Percentiles rank a stretch among this genome's conserved stretches.
Evolutionary conservation across 2,888 invertebrate species (phyloP).

Genomic region (Pseudoips prasinana): DNA sequence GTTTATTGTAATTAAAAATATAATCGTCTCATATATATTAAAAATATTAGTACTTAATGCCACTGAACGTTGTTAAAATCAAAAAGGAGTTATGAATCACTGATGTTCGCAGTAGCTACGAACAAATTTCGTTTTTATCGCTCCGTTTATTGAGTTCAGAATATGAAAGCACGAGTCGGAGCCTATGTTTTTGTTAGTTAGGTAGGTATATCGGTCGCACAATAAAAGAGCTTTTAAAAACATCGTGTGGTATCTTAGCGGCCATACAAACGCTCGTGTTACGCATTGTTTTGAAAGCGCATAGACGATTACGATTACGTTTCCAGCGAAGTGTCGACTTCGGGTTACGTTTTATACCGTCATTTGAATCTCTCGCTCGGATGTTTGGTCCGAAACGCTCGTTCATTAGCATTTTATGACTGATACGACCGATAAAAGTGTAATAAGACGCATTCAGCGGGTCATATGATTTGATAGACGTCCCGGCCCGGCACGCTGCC

Average conservation of each 20-base stretch:
- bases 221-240: conserved; percentile 79
- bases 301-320: conserved; percentile 72
- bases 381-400: conserved; percentile 78
- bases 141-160: conserved; percentile 31
- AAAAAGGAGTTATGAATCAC: conserved; percentile 46
- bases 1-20: conserved; percentile 36
- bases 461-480: conserved; percentile 73
- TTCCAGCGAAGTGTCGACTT: conserved; percentile 79
- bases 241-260: conserved; percentile 65
- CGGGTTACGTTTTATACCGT: conserved; percentile 78
- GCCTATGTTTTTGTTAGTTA: conserved; percentile 28
- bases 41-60: conserved; percentile 38
- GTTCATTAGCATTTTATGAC: conserved; percentile 82
- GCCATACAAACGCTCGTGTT: conserved; percentile 68
- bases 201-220: conserved; percentile 55
- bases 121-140: conserved; percentile 36
- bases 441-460: conserved; percentile 79
- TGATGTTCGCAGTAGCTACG: conserved; percentile 23
- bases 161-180: conserved; percentile 24
- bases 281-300: conserved; percentile 78
- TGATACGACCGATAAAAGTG: conserved; percentile 80
- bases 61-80: conserved; percentile 36
- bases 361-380: conserved; percentile 80
- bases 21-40: conserved; percentile 30
- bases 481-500: conserved; percentile 59